Evolutionary conservation across 2,888 invertebrate species (phyloP).

Genomic region (Trachelus stipa): DNA sequence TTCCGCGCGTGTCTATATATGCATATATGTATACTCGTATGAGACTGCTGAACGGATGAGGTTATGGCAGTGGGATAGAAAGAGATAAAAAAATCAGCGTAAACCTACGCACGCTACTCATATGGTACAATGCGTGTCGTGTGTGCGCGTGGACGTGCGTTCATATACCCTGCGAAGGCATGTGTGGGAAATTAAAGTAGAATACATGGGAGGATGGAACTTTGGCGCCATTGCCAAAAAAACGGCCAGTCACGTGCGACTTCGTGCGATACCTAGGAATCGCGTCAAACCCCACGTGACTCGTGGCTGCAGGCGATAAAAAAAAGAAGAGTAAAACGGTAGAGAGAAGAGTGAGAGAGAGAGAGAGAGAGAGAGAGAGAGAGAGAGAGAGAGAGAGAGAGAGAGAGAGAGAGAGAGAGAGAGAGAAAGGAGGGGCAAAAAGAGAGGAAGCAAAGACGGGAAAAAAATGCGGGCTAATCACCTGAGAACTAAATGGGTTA

Average conservation of each 20-base stretch:
- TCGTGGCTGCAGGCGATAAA: background rate
- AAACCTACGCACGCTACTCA: background rate
- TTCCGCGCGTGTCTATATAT: background rate
- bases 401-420: background rate
- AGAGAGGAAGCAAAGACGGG: background rate
- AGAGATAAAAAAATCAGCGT: background rate
- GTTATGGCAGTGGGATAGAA: background rate
- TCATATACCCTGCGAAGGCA: background rate
- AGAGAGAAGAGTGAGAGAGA: background rate
- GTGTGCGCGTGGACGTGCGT: background rate
- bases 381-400: too few species aligned
- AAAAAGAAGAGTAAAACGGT: background rate
- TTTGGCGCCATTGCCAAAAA: background rate
- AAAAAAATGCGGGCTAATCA: background rate
- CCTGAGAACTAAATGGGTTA: background rate
- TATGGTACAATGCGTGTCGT: background rate
- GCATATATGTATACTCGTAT: too few species aligned
- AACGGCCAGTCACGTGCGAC: background rate
- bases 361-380: background rate
- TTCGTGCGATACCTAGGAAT: background rate
- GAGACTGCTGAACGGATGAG: background rate
- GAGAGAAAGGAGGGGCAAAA: background rate
- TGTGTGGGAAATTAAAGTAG: background rate
- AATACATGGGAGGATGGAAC: background rate
- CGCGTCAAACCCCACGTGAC: background rate